Evolutionary conservation across 2,888 invertebrate genomes (phyloP), one percentile per base, ranked within the genome.

Genomic region (Criorhina ranunculi): DNA sequence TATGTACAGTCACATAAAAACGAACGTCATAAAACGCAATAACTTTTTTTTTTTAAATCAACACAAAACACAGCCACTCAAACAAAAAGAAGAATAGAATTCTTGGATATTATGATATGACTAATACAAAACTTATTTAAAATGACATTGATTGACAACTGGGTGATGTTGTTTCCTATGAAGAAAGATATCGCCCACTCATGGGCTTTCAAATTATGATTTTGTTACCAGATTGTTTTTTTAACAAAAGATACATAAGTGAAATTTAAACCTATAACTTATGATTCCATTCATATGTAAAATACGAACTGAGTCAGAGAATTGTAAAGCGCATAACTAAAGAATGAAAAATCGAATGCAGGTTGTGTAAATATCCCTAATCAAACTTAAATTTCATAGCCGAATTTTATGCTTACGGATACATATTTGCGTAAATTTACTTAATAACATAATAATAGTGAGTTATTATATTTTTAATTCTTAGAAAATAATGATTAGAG

Each of bases 131-230:
- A 15, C 44, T 60, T 60, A 60, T 60, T 44, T 44, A 64, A 64
- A 66, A 66, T 51, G 49, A 37, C 49, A 66, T 66, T 66, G 66
- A 66, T 66, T 66, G 66, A 66, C 66, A 66, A 51, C 8, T 24
- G 51, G 66, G 24, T 19, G 49, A 66, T 51, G 66, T 49, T 49
- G 35, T 66, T 51, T 15, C 51, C 7, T 49, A 33, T 9, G 29
- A 66, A 66, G 51, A 66, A 66, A 51, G 40, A 51, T 24, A 66
- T 49, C 64, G 64, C 49, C 49, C 64, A 64, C 64, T 64, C 33
- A 37, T 24, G 40, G 40, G 51, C 51, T 53, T 40, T 53, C 51
- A 17, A 62, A 44, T 44, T 62, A 62, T 17, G 44, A 62, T 62
- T 46, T 17, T 42, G 44, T 62, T 44, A 17, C 44, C 44, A 17